These are phyloP conservation scores for Ceratitis capitata DNA, from an alignment of 1,140 invertebrate species.

Conservation along the genomic window DNA sequence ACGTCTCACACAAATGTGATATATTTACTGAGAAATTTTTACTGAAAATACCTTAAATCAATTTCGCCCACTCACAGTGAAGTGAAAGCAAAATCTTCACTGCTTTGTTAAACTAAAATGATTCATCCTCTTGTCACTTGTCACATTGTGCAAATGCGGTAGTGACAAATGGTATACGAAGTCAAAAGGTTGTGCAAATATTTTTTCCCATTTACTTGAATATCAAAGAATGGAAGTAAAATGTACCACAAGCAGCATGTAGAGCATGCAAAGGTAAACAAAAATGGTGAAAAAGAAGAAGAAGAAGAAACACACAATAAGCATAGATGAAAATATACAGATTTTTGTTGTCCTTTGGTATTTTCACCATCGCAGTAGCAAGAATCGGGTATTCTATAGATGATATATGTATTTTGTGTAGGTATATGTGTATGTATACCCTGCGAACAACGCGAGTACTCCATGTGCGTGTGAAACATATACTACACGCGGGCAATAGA, in stretches of 20 bases:
- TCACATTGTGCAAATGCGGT: constrained; percentile 1
- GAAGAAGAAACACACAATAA: background rate
- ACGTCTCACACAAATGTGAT: no score
- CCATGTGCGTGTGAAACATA: no score
- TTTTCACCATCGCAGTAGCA: background rate
- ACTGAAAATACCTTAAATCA: background rate
- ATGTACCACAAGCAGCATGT: background rate
- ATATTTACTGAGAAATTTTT: background rate
- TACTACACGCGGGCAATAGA: no score
- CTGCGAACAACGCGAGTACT: no score
- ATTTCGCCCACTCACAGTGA: background rate
- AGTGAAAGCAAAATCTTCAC: background rate
- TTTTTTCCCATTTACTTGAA: background rate
- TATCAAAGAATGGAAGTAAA: constrained; percentile 9
- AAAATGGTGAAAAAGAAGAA: background rate
- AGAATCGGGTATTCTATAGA: background rate
- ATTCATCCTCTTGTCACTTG: constrained; percentile 10
- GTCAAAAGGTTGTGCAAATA: constrained; percentile 42
- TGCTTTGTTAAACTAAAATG: background rate
- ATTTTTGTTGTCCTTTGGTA: background rate
- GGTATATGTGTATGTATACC: no score
- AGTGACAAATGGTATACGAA: constrained; percentile 38
- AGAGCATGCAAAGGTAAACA: background rate
- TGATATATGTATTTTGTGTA: background rate
- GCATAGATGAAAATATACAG: background rate